Base-by-base conservation (phyloP, 2,888 invertebrate genomes). In the Platypus cylindrus region DNA sequence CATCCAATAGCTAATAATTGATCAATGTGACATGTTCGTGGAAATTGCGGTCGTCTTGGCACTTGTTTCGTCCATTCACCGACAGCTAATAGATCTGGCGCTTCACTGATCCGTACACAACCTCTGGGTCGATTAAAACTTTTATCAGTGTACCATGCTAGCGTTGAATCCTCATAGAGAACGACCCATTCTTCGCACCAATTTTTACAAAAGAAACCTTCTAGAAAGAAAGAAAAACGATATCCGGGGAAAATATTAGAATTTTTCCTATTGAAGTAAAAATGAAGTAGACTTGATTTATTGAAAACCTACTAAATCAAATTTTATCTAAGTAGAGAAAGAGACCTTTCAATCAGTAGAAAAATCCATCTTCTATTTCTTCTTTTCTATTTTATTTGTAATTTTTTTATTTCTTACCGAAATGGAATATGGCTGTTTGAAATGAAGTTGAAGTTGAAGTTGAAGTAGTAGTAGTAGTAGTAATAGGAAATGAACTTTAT, bases 111-210 rank as follows among this genome's bases (percentile, higher is more conserved):
- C 43, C 78, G 68, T 17, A 59, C 51, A 34, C 46, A 44, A 55
- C 70, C 60, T 60, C 67, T 45, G 56, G 66, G 49, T 55, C 64
- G 40, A 54, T 53, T 48, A 58, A 65, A 50, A 3, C 65, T 67
- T 45, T 70, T 68, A 49, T 70, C 80, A 59, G 83, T 81, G 59
- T 77, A 86, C 78, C 84, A 84, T n/a, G 82, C 78, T 65, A 87
- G 70, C n/a, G 81, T 81, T 8, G 83, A 83, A 60, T 86, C 85
- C 49, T 82, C 81, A 59, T 83, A 82, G 2, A 86, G 65, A 29
- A 84, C 81, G 43, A 85, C 76, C 79, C 82, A 86, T 56, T 84
- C 83, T 56, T 83, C 81, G 17, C 79, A 73, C 85, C 86, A 87
- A 15, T 79, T 74, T 52, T 73, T 77, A 68, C 80, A 83, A 48